Evolutionary conservation across 1,140 invertebrate genomes (phyloP), one percentile per base, ranked within the genome.

Genomic region (Drosophila gunungcola): DNA sequence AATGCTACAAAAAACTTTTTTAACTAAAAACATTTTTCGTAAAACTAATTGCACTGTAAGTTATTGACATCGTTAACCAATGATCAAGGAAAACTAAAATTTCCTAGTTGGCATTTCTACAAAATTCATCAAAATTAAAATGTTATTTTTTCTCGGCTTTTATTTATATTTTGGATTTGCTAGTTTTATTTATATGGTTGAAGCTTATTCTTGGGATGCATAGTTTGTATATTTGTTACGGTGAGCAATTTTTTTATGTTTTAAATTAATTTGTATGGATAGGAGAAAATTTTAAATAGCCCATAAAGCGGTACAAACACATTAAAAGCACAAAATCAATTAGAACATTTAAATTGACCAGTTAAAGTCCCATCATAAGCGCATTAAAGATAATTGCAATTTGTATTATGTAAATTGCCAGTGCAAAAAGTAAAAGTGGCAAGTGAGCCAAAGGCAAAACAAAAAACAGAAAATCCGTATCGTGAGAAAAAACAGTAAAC

Each of bases 311-410:
- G 16, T 21, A 1, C 16, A 21, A 21, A 1, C 16, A 21, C 16
- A 21, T 1, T 4, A n/a, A 12, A 53, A 4, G 13, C n/a, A 53
- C 38, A 74, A 65, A 75, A 52, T 41, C 41, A 75, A 67, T 75
- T 75, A 58, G 61, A 58, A 58, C 42, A 41, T 61, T 36, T 49
- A 51, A 73, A 45, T 73, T 27, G 55, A 34, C 25, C 45, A 34
- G 16, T 36, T 13, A 25, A n/a, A 27, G 36, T 12, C 27, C 27
- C 38, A 42, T 43, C 32, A 56, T 77, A 78, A 78, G 75, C 75
- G 57, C 75, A 78, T 78, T 78, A 72, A 78, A 64, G 46, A 78
- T 78, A 78, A 78, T 78, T 78, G 75, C 52, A 78, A 70, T 73
- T 78, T 78, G 39, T 60, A 76, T 76, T 76, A 76, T 77, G 73